Evolutionary conservation across 2,888 invertebrate genomes (phyloP).

Genomic region (Drosophila tanythrix): DNA sequence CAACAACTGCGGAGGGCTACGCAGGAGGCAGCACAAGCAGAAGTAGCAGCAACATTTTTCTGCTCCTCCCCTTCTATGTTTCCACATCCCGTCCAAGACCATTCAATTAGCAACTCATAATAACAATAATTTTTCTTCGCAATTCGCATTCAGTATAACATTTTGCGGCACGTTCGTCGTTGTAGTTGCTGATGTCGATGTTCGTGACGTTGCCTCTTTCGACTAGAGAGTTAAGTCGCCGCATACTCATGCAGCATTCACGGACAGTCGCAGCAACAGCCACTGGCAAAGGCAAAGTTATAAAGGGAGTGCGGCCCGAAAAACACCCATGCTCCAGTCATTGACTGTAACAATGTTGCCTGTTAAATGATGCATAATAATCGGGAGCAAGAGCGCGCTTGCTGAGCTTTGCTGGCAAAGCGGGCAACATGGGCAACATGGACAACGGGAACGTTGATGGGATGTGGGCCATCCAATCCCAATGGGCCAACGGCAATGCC

Average conservation of each 20-base stretch:
- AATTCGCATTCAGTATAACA: constrained; percentile 76
- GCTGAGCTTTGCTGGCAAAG: constrained; percentile 63
- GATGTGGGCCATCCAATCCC: constrained; percentile 65
- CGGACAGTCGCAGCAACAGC: constrained; percentile 7
- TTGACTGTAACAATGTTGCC: constrained; percentile 80
- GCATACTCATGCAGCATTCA: not conserved
- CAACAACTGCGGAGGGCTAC: constrained; percentile 11
- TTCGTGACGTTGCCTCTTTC: constrained; percentile 68
- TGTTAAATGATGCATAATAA: constrained; percentile 80
- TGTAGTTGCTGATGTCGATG: constrained; percentile 29
- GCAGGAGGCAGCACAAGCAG: constrained; percentile 20
- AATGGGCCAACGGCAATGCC: constrained; percentile 43
- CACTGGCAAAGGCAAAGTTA: constrained; percentile 3
- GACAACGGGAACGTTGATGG: constrained; percentile 20
- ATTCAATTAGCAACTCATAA: constrained; percentile 81
- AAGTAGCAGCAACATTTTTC: constrained; percentile 28
- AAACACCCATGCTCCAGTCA: constrained; percentile 50
- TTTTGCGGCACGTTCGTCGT: constrained; percentile 71
- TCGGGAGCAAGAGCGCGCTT: constrained; percentile 65
- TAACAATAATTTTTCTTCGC: constrained; percentile 79
- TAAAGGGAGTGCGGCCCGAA: constrained; percentile 13
- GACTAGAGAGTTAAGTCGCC: constrained; percentile 6
- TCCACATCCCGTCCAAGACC: constrained; percentile 59
- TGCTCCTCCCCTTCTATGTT: constrained; percentile 15
- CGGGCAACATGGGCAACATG: not conserved